phyloP scores from a whole-genome alignment of 2,113 vertebrate genomes.

The Pteronura brasiliensis region DNA sequence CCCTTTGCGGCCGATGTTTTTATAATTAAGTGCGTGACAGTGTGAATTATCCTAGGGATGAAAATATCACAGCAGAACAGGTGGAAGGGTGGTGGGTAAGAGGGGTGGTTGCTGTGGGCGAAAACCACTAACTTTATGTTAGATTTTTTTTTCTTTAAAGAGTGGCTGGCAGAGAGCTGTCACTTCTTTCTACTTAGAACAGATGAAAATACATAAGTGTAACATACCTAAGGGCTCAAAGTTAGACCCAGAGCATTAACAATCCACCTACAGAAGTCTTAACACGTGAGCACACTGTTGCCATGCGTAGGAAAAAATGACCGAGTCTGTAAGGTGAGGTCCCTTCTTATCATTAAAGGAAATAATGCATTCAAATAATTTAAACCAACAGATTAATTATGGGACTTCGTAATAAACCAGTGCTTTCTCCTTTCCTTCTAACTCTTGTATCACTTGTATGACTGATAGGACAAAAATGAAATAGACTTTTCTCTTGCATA shows the following conservation, averaged over 20 bases:
- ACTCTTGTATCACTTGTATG: not conserved
- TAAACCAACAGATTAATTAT: not conserved
- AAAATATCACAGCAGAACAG: not conserved
- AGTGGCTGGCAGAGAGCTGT: not conserved
- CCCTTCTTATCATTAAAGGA: not conserved
- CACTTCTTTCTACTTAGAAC: not conserved
- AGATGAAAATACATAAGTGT: not conserved
- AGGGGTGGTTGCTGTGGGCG: not conserved
- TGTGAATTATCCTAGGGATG: not conserved
- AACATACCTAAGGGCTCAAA: not conserved
- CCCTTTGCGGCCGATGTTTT: not conserved
- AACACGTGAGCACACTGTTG: not conserved
- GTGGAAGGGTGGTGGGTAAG: not conserved
- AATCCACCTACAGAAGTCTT: not conserved
- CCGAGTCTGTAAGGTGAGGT: not conserved
- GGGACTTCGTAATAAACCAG: not conserved
- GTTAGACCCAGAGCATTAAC: not conserved
- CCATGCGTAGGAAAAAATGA: not conserved
- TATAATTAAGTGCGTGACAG: not conserved
- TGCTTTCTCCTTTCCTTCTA: not conserved
- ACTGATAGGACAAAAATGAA: not conserved
- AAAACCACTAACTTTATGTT: not conserved
- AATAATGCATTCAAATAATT: not conserved
- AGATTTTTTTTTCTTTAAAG: not conserved
- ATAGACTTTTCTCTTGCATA: not conserved